Evolutionary conservation across 92 coral and sea anemone species (phyloP).

Genomic region (Paramuricea clavata): DNA sequence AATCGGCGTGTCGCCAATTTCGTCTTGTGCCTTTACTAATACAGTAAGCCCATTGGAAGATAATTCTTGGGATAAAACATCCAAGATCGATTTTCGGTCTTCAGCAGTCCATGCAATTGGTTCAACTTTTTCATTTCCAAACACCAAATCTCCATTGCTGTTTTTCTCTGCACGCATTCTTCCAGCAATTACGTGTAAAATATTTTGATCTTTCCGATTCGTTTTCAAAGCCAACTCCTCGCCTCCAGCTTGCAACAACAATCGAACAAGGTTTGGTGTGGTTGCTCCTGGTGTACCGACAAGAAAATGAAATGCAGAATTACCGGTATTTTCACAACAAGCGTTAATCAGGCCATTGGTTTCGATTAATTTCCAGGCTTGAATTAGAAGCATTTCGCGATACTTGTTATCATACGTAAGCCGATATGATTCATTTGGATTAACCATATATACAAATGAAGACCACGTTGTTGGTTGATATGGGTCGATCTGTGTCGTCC

Average conservation of each 20-base stretch:
- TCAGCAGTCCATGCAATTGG: not conserved
- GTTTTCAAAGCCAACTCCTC: conserved; percentile 42
- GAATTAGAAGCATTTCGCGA: not conserved
- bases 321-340: not conserved
- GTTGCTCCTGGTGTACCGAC: not conserved
- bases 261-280: not conserved
- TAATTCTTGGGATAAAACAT: not conserved
- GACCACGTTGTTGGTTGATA: too few species aligned
- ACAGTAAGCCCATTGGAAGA: not conserved
- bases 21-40: conserved; percentile 28
- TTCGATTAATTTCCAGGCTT: not conserved
- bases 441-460: too few species aligned
- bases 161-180: conserved; percentile 14
- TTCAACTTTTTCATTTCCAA: not conserved
- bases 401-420: too few species aligned
- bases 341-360: not conserved
- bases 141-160: not conserved
- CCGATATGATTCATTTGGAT: too few species aligned
- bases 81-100: not conserved
- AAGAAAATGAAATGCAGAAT: not conserved
- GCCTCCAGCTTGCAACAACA: not conserved
- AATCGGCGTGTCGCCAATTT: conserved; percentile 56
- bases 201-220: conserved; percentile 50
- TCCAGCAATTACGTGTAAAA: conserved; percentile 65
- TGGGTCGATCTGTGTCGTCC: too few species aligned